Percentiles rank a stretch among this genome's conserved stretches.
phyloP scores from a whole-genome alignment of 2,797 vertebrate species.

The Perodicticus potto region DNA sequence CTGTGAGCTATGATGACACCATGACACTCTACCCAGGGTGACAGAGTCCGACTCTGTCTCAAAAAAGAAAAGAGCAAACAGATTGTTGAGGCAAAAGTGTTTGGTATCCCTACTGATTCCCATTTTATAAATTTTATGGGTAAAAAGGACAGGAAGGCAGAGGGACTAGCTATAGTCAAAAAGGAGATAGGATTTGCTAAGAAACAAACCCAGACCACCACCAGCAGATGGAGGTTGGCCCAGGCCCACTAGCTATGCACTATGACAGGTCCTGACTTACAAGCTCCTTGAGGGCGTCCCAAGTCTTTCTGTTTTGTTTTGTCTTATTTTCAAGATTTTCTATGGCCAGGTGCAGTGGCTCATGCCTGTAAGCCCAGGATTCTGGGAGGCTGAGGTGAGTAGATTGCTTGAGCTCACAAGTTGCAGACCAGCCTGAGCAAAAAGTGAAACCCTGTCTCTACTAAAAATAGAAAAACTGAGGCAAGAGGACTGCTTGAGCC shows the following conservation, averaged over 20 bases:
- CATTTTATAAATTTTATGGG: background rate
- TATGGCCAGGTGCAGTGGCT: too few species aligned
- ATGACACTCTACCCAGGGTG: too few species aligned
- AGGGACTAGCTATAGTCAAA: background rate
- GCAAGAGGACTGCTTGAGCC: too few species aligned
- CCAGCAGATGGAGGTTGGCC: background rate
- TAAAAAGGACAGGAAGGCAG: constrained; percentile 3
- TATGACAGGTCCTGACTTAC: background rate
- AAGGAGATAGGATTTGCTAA: background rate
- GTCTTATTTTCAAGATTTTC: constrained; percentile 12
- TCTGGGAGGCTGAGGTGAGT: too few species aligned
- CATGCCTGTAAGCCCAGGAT: too few species aligned
- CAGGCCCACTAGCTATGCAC: background rate
- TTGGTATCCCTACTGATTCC: background rate
- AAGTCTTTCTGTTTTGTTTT: constrained; percentile 37
- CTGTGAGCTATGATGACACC: too few species aligned
- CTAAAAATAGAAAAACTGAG: too few species aligned
- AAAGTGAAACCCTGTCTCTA: too few species aligned
- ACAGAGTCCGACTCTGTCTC: too few species aligned
- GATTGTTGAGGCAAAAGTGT: background rate
- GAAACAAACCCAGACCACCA: constrained; percentile 29
- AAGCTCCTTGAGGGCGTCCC: background rate
- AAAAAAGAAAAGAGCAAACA: background rate
- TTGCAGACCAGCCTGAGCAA: too few species aligned
- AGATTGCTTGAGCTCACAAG: too few species aligned